A percentile compares a stretch with the other conserved stretches of the same genome.
Evolutionary conservation across 1,140 invertebrate species (phyloP).

Genomic region (Mercenaria mercenaria): DNA sequence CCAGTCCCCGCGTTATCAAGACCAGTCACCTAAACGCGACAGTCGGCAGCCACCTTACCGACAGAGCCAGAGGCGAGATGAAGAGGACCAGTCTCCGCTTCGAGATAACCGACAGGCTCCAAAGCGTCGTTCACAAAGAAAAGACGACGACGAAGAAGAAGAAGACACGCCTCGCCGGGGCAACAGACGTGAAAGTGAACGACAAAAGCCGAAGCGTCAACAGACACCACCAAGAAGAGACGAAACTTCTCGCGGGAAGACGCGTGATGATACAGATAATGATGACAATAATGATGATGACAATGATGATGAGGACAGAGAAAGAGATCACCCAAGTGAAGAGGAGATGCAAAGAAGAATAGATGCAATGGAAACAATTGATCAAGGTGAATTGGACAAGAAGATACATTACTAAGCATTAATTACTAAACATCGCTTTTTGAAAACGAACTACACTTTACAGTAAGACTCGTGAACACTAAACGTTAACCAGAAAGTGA

Average conservation of each 20-base stretch:
- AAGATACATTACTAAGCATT: slow-evolving; percentile 26
- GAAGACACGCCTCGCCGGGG: neutral
- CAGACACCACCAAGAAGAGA: neutral
- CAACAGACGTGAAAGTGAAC: neutral
- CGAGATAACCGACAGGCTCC: neutral
- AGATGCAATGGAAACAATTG: neutral
- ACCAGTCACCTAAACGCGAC: neutral
- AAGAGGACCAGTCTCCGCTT: slow-evolving; percentile 5
- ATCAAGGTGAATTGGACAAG: neutral
- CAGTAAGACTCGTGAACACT: no score
- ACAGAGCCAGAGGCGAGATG: neutral
- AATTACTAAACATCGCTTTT: no score
- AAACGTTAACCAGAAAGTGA: no score
- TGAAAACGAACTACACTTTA: no score
- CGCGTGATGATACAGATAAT: neutral
- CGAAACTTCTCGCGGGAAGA: neutral
- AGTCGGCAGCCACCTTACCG: neutral
- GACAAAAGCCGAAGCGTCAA: neutral
- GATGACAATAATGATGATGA: neutral
- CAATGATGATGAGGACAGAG: neutral
- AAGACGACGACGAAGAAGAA: neutral
- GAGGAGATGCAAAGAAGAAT: slow-evolving; percentile 13
- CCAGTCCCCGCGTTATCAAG: neutral
- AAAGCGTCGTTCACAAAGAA: neutral
- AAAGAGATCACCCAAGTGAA: neutral